Percentiles rank a stretch among this genome's conserved stretches.
Conservation (phyloP, 2,888 invertebrate species). For the Empis livida region DNA sequence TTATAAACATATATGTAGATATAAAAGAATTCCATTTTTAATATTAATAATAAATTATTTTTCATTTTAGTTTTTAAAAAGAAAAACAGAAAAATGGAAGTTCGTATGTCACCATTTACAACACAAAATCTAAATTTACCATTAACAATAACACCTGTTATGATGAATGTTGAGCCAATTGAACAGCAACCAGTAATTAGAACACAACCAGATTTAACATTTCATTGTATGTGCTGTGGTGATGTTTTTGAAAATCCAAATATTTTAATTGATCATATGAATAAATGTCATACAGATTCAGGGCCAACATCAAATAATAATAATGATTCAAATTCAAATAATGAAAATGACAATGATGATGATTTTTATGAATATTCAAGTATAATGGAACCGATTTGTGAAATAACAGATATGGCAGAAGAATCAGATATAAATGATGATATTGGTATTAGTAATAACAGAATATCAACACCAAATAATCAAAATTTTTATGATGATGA, state of each 20-base stretch:
- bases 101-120: neutral
- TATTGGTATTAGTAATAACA: slow-evolving; percentile 3
- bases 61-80: too few species aligned
- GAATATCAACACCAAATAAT: neutral
- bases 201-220: slow-evolving; percentile 31
- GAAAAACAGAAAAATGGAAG: too few species aligned
- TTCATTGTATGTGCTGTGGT: slow-evolving; percentile 33
- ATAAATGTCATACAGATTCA: slow-evolving; percentile 24
- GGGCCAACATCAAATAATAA: slow-evolving; percentile 4
- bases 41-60: too few species aligned
- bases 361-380: slow-evolving; percentile 22
- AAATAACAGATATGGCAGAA: slow-evolving; percentile 16
- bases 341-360: slow-evolving; percentile 4
- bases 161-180: slow-evolving; percentile 15
- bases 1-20: too few species aligned
- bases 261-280: slow-evolving; percentile 31
- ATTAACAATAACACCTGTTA: slow-evolving; percentile 30
- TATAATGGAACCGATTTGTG: slow-evolving; percentile 34
- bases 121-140: slow-evolving; percentile 18
- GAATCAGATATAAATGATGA: slow-evolving; percentile 9
- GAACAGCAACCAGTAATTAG: slow-evolving; percentile 13
- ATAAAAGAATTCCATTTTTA: too few species aligned
- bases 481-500: slow-evolving; percentile 14
- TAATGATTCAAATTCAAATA: slow-evolving; percentile 6
- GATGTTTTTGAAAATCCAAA: slow-evolving; percentile 30